Percentiles rank a stretch among this genome's conserved stretches.
phyloP scores from a whole-genome alignment of 2,113 vertebrate species.

The Penelope pileata region DNA sequence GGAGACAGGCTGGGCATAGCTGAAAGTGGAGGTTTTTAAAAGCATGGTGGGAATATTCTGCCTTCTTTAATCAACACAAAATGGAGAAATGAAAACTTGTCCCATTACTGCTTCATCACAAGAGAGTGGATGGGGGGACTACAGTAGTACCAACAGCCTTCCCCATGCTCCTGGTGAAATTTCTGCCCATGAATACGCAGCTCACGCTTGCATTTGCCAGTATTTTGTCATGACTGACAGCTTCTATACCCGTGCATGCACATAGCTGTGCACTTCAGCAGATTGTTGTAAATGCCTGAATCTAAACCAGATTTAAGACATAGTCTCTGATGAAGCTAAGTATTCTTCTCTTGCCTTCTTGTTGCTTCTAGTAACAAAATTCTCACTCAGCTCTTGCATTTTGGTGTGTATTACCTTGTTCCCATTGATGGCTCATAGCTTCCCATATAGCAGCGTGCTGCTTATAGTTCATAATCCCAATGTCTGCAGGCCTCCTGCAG shows the following conservation, averaged over 20 bases:
- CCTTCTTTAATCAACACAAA: neutral
- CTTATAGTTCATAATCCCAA: neutral
- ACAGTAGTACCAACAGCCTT: neutral
- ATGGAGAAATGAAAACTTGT: neutral
- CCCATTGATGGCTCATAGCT: neutral
- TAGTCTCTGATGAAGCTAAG: neutral
- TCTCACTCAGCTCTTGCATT: neutral
- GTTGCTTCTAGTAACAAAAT: neutral
- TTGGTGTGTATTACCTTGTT: neutral
- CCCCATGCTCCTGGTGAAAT: neutral
- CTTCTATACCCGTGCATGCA: neutral
- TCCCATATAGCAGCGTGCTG: neutral
- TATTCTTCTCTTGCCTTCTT: neutral
- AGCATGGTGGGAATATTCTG: neutral
- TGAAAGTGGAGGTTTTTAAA: neutral
- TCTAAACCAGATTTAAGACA: neutral
- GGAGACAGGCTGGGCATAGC: neutral
- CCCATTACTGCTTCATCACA: neutral
- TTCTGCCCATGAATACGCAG: neutral
- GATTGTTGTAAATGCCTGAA: neutral
- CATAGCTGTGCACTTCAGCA: neutral
- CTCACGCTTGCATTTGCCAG: neutral
- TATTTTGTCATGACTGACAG: neutral
- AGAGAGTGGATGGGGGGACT: neutral
- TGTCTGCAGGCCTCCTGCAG: neutral